These are phyloP conservation scores for Macrostomum lignano DNA, from an alignment of 1,140 invertebrate genomes.

Conservation along the genomic window DNA sequence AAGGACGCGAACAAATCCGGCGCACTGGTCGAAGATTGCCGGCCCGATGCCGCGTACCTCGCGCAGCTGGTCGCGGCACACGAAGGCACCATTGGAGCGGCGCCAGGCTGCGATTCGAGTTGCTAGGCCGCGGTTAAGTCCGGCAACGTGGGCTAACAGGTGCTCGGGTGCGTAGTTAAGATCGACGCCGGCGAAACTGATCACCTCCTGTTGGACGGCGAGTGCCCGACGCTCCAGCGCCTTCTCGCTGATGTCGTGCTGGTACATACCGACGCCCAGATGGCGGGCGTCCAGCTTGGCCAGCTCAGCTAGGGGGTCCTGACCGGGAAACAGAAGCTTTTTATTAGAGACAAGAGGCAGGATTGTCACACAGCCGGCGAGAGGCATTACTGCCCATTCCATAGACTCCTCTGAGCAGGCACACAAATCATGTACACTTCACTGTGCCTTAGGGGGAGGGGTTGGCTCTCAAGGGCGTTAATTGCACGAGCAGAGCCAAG, in stretches of 20 bases:
- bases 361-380: too few relatives aligned
- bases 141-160: constrained; percentile 48
- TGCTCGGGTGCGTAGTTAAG: constrained; percentile 50
- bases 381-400: too few relatives aligned
- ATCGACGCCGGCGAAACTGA: constrained; percentile 67
- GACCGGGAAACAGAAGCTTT: constrained; percentile 49
- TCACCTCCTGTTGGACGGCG: constrained; percentile 42
- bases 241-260: constrained; percentile 55
- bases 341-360: constrained; percentile 12
- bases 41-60: constrained; percentile 47
- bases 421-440: too few relatives aligned
- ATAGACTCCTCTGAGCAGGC: too few relatives aligned
- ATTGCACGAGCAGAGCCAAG: too few relatives aligned
- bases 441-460: too few relatives aligned
- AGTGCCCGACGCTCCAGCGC: constrained; percentile 41
- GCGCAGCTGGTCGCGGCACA: constrained; percentile 39
- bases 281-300: constrained; percentile 70
- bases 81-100: constrained; percentile 39
- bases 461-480: too few relatives aligned
- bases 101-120: constrained; percentile 46
- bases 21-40: constrained; percentile 56
- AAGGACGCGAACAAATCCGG: constrained; percentile 54
- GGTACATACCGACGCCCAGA: constrained; percentile 58
- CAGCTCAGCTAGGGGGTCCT: constrained; percentile 59
- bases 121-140: constrained; percentile 41